phyloP scores from a whole-genome alignment of 2,113 vertebrate species.

The Plotosus lineatus region DNA sequence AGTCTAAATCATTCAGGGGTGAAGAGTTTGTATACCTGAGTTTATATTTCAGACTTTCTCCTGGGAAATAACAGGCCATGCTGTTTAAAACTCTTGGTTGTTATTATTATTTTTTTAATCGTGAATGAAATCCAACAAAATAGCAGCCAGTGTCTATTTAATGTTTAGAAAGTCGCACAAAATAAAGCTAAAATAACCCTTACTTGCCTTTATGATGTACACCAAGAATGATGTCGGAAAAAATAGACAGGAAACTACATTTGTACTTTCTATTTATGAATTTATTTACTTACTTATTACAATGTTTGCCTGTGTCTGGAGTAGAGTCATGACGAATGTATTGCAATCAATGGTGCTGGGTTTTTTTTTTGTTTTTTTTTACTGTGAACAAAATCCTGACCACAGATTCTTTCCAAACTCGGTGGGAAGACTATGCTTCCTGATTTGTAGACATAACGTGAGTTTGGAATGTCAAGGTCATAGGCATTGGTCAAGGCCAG shows the following conservation, averaged over 20 bases:
- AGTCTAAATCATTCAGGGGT: not conserved
- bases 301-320: too few relatives aligned
- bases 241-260: too few relatives aligned
- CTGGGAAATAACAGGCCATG: not conserved
- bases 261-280: not conserved
- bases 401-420: too few relatives aligned
- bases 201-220: not conserved
- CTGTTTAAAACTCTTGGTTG: not conserved
- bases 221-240: not conserved
- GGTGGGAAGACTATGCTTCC: too few relatives aligned
- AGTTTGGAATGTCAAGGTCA: too few relatives aligned
- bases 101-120: not conserved
- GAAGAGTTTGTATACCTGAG: not conserved
- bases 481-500: too few relatives aligned
- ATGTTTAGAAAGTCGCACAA: not conserved
- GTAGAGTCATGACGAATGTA: too few relatives aligned
- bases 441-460: too few relatives aligned
- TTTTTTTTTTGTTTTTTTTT: too few relatives aligned
- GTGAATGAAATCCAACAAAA: not conserved
- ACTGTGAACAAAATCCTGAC: too few relatives aligned
- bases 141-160: not conserved
- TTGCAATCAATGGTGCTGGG: too few relatives aligned
- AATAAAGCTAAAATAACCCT: not conserved
- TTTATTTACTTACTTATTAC: too few relatives aligned
- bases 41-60: not conserved